Evolutionary conservation across 2,113 vertebrate species (phyloP).

Genomic region (Arothron firmamentum): DNA sequence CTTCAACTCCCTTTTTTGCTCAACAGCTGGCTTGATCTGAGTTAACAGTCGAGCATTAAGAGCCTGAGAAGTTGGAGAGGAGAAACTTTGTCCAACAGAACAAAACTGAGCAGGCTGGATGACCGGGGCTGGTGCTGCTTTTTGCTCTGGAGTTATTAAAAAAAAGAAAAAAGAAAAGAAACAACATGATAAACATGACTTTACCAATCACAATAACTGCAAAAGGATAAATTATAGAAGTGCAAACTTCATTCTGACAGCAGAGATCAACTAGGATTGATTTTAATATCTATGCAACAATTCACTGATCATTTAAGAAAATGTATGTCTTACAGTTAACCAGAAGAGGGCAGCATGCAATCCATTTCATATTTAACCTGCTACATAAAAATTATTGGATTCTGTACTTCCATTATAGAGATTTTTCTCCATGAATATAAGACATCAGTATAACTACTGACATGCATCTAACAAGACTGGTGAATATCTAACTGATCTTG

Average conservation of each 20-base stretch:
- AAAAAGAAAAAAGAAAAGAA: conserved; percentile 14
- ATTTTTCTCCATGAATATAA: not conserved
- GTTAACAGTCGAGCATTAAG: conserved; percentile 16
- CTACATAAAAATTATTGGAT: not conserved
- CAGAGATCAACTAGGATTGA: too few species aligned
- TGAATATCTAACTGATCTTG: not conserved
- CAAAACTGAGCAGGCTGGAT: conserved; percentile 41
- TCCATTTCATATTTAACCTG: not conserved
- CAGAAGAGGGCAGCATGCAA: conserved; percentile 55
- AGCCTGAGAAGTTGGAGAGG: conserved; percentile 33
- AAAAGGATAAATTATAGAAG: not conserved
- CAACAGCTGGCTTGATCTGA: conserved; percentile 33
- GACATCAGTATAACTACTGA: not conserved
- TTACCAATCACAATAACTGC: not conserved
- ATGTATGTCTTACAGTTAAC: not conserved
- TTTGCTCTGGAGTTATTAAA: conserved; percentile 52
- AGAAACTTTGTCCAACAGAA: conserved; percentile 57
- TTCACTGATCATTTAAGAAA: not conserved
- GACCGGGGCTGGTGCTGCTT: conserved; percentile 27
- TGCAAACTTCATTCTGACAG: not conserved
- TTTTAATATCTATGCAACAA: too few species aligned
- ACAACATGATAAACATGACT: not conserved
- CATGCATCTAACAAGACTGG: not conserved
- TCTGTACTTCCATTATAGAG: not conserved
- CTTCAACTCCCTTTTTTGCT: conserved; percentile 32